Conservation (phyloP, 2,888 invertebrate genomes). For the Cosmia pyralina region DNA sequence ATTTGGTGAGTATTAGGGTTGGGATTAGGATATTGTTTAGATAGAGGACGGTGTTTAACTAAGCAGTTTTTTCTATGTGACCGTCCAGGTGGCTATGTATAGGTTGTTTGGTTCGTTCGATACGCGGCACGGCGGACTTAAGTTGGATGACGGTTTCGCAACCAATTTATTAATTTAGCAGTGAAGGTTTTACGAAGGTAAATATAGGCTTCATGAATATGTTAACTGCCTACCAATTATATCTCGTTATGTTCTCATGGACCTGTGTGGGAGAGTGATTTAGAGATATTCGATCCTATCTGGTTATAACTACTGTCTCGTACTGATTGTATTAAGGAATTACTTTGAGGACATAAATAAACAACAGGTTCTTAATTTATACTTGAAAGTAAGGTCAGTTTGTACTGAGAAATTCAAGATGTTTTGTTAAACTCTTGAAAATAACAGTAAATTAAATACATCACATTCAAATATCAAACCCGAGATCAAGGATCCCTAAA, state of each 20-base stretch:
- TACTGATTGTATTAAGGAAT: slow-evolving; percentile 21
- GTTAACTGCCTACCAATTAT: slow-evolving; percentile 64
- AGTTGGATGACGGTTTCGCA: slow-evolving; percentile 77
- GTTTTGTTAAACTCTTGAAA: background rate
- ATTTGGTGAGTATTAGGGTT: slow-evolving; percentile 72
- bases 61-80: slow-evolving; percentile 87
- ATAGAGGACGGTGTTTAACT: slow-evolving; percentile 75
- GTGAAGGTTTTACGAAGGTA: slow-evolving; percentile 79
- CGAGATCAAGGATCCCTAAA: background rate
- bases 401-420: slow-evolving; percentile 7
- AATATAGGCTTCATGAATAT: slow-evolving; percentile 70
- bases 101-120: slow-evolving; percentile 83
- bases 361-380: slow-evolving; percentile 19
- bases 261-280: slow-evolving; percentile 57
- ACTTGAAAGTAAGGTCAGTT: slow-evolving; percentile 28
- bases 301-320: slow-evolving; percentile 27
- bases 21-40: slow-evolving; percentile 64
- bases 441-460: background rate
- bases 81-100: slow-evolving; percentile 90
- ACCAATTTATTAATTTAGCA: slow-evolving; percentile 80
- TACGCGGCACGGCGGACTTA: slow-evolving; percentile 81
- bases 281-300: slow-evolving; percentile 42
- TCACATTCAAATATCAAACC: background rate
- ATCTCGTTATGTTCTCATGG: slow-evolving; percentile 56
- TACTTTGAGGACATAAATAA: slow-evolving; percentile 25